A percentile compares a stretch with the other conserved stretches of the same genome.
Evolutionary conservation across 53 echinoderm and acorn worm species (phyloP).

Genomic region (Antedon mediterranea): DNA sequence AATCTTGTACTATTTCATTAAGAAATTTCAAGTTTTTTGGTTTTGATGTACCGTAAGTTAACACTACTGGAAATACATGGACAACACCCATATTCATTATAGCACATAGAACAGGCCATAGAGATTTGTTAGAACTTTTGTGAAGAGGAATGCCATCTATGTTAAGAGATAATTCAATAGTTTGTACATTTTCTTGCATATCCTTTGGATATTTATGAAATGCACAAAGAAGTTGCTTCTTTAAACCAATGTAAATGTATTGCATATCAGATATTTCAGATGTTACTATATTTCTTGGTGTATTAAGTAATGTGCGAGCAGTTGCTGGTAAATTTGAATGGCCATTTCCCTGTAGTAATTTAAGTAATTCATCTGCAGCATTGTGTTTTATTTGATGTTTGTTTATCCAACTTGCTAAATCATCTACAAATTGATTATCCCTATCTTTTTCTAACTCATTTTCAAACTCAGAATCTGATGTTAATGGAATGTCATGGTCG

Average conservation of each 20-base stretch:
- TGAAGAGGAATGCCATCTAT: constrained; percentile 36
- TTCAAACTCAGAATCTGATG: no score
- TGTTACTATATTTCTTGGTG: constrained; percentile 21
- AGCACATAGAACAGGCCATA: constrained; percentile 12
- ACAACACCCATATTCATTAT: no score
- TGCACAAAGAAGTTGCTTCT: constrained; percentile 14
- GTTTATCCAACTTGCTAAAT: no score
- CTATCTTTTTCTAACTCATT: no score
- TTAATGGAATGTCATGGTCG: no score
- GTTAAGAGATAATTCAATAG: constrained; percentile 18
- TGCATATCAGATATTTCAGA: constrained; percentile 27
- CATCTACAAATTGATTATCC: no score
- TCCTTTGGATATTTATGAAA: constrained; percentile 17
- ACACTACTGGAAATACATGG: no score
- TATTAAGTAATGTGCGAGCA: constrained; percentile 22
- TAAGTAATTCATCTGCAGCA: constrained; percentile 26
- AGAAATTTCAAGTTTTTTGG: not conserved
- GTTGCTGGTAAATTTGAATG: constrained; percentile 20
- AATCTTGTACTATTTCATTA: not conserved
- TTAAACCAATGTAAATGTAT: constrained; percentile 31
- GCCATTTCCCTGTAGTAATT: constrained; percentile 22
- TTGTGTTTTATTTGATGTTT: constrained; percentile 14
- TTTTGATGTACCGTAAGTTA: not conserved
- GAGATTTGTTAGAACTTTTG: constrained; percentile 10
- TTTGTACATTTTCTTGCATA: constrained; percentile 6